phyloP scores from a whole-genome alignment of 2,888 invertebrate species.

The Chymomyza fuscimana region DNA sequence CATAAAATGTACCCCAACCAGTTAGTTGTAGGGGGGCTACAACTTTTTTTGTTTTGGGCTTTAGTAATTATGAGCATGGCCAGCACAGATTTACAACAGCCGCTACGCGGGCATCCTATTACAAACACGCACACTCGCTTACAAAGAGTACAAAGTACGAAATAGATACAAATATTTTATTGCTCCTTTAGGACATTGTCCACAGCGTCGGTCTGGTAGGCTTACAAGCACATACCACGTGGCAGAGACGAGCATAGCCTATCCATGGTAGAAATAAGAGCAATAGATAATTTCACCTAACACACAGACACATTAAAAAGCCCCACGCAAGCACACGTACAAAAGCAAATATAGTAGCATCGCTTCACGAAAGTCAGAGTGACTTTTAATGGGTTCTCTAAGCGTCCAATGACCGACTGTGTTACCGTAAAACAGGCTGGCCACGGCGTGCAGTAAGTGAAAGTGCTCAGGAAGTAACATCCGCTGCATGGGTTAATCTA shows the following conservation, averaged over 20 bases:
- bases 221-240: constrained; percentile 23
- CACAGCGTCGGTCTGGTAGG: constrained; percentile 3
- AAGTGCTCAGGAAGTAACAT: constrained; percentile 37
- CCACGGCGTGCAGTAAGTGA: constrained; percentile 20
- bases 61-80: constrained; percentile 68
- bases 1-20: constrained; percentile 48
- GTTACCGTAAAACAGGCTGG: constrained; percentile 2
- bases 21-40: constrained; percentile 14
- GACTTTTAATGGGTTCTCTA: constrained; percentile 71
- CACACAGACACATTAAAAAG: constrained; percentile 24
- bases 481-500: constrained; percentile 65
- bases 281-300: constrained; percentile 67
- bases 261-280: constrained; percentile 60
- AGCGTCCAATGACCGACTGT: constrained; percentile 28
- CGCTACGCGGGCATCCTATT: constrained; percentile 26
- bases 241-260: constrained; percentile 9
- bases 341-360: neutral
- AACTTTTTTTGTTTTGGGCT: constrained; percentile 40
- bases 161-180: constrained; percentile 75
- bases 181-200: constrained; percentile 69
- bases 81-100: constrained; percentile 57
- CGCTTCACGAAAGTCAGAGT: constrained; percentile 31
- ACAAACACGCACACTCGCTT: constrained; percentile 14
- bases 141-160: constrained; percentile 28
- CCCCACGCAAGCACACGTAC: constrained; percentile 8